Percentiles rank a stretch among this genome's conserved stretches.
Conservation (phyloP, 2,113 vertebrate genomes). For the Neolamprologus variostigma region DNA sequence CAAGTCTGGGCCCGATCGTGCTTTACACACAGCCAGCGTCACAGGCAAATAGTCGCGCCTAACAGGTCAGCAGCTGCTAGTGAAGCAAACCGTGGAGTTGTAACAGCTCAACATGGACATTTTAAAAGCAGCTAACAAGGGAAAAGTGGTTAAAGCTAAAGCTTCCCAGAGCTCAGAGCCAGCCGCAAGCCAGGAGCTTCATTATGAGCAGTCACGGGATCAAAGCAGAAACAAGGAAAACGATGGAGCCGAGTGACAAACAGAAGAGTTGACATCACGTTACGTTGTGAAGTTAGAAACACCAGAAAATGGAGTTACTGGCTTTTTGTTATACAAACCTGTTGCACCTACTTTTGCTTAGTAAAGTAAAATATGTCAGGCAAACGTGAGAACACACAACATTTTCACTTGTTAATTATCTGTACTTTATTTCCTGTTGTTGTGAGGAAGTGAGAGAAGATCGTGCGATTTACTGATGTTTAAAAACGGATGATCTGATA, state of each 20-base stretch:
- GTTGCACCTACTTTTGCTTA: not conserved
- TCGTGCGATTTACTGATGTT: not conserved
- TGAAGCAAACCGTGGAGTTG: not conserved
- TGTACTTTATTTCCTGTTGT: not conserved
- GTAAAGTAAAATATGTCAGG: not conserved
- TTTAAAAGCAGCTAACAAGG: not conserved
- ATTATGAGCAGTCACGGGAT: accelerated
- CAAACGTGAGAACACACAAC: not conserved
- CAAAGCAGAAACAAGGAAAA: not conserved
- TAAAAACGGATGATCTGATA: not conserved
- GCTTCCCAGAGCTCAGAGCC: not conserved
- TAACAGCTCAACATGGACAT: not conserved
- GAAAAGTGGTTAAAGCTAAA: not conserved
- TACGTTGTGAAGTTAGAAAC: not conserved
- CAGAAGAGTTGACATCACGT: not conserved
- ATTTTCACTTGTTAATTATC: not conserved
- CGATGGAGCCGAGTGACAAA: not conserved
- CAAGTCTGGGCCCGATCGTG: not conserved
- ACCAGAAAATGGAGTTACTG: not conserved
- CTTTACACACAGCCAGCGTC: not conserved
- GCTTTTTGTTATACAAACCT: not conserved
- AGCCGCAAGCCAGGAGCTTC: not conserved
- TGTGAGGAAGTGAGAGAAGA: not conserved
- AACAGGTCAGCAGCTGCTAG: not conserved
- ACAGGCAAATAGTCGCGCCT: not conserved